Evolutionary conservation across 2,888 invertebrate species (phyloP), one percentile per base, ranked within the genome.

Genomic region (Silvanus unidentatus): DNA sequence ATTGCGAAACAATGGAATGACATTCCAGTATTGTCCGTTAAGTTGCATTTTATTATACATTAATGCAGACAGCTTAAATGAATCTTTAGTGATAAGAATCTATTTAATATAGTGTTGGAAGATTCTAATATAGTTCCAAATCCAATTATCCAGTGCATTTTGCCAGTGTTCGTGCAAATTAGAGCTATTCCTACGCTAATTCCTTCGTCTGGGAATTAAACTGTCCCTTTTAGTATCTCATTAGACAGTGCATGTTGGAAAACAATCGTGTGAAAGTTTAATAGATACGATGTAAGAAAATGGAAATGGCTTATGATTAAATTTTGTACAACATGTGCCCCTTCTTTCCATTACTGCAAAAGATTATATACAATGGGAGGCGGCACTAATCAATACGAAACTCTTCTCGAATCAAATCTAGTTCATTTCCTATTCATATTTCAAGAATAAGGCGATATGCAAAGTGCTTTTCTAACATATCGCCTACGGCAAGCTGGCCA

Each of bases 101-200:
- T 63, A 58, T 62, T 63, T 59, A 58, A 62, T 59, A 62, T 55
- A 51, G 57, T 57, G 60, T 56, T 60, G 57, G 54, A 55, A 53
- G 61, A 57, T 60, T 58, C 59, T 66, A 65, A 63, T 61, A 59
- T 54, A 59, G 57, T 59, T 54, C 55, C 57, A 62, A 61, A 65
- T 66, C 63, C 64, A 66, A 66, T 67, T 66, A 68, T 64, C 54
- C 56, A 48, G 55, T 62, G 55, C 57, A 57, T 60, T 59, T 60
- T 58, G 58, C 58, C 60, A 59, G 53, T 53, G 55, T 62, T 59
- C 55, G 56, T 57, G 51, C 58, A 60, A 65, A 66, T 66, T 65
- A 65, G 62, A 59, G 64, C 62, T 59, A 65, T 66, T 65, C 58
- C 64, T 62, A 62, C 45, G 65, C 64, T 63, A 64, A 66, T 65